Percentiles rank a stretch among this genome's conserved stretches.
Conservation (phyloP, 1,140 invertebrate genomes). For the Lysiphlebus fabarum region DNA sequence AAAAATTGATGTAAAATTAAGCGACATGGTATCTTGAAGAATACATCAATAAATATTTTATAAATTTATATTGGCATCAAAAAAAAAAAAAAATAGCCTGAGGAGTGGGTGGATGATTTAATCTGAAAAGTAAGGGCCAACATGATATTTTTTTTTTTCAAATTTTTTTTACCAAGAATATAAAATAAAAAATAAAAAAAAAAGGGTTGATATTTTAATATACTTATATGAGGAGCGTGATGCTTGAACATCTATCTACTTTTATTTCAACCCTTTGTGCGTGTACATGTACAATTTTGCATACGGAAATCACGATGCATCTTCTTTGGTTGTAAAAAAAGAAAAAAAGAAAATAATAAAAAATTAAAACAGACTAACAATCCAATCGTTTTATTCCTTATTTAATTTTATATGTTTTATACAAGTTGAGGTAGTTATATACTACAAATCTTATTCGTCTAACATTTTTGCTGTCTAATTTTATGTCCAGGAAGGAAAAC, state of each 20-base stretch:
- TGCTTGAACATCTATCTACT: conserved; percentile 44
- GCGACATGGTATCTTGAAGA: conserved; percentile 30
- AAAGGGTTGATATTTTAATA: conserved; percentile 44
- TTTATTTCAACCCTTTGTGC: conserved; percentile 25
- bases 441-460: neutral
- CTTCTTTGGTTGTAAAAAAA: neutral
- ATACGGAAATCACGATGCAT: conserved; percentile 46
- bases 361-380: neutral
- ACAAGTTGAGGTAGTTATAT: too few relatives aligned
- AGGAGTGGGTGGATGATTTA: conserved; percentile 47
- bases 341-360: too few relatives aligned
- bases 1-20: conserved; percentile 8
- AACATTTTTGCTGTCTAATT: conserved; percentile 13
- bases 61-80: neutral
- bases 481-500: conserved; percentile 47
- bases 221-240: conserved; percentile 38
- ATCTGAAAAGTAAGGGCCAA: conserved; percentile 27
- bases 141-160: neutral
- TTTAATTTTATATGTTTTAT: too few relatives aligned
- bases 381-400: neutral
- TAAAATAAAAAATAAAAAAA: conserved; percentile 27
- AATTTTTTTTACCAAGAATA: conserved; percentile 21
- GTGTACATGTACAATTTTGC: conserved; percentile 44
- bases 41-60: conserved; percentile 38
- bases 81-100: conserved; percentile 41